Evolutionary conservation across 2,888 invertebrate species (phyloP).

Genomic region (Amphimallon solstitiale): DNA sequence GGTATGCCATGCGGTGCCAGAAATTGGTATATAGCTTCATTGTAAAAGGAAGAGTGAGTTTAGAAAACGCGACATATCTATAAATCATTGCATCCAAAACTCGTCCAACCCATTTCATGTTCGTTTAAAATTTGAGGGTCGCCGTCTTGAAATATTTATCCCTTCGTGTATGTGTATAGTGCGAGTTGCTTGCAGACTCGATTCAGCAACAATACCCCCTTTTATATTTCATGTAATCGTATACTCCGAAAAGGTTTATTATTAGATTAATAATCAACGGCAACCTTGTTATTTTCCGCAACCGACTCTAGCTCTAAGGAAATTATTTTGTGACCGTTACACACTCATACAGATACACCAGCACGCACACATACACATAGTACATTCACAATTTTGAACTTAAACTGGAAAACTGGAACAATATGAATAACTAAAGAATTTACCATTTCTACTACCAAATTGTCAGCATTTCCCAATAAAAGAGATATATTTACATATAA

Average conservation of each 20-base stretch:
- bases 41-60: constrained; percentile 16
- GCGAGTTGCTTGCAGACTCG: neutral
- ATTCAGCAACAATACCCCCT: neutral
- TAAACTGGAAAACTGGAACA: too few species aligned
- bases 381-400: too few species aligned
- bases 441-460: constrained; percentile 10
- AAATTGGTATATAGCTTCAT: neutral
- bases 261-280: constrained; percentile 34
- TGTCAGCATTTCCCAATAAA: neutral
- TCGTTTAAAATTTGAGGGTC: constrained; percentile 38
- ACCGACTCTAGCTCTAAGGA: constrained; percentile 9
- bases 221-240: constrained; percentile 23
- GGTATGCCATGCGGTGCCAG: neutral
- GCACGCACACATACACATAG: too few species aligned
- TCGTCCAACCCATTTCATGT: constrained; percentile 39
- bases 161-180: neutral
- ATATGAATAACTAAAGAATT: neutral
- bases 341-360: neutral
- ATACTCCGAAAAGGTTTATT: constrained; percentile 30
- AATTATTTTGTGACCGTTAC: constrained; percentile 21
- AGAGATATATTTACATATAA: neutral
- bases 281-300: constrained; percentile 18
- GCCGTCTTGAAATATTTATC: constrained; percentile 40
- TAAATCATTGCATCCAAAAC: constrained; percentile 40
- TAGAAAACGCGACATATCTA: constrained; percentile 35